Evolutionary conservation across 2,797 vertebrate species (phyloP).

Genomic region (Tauraco hartlaubi): DNA sequence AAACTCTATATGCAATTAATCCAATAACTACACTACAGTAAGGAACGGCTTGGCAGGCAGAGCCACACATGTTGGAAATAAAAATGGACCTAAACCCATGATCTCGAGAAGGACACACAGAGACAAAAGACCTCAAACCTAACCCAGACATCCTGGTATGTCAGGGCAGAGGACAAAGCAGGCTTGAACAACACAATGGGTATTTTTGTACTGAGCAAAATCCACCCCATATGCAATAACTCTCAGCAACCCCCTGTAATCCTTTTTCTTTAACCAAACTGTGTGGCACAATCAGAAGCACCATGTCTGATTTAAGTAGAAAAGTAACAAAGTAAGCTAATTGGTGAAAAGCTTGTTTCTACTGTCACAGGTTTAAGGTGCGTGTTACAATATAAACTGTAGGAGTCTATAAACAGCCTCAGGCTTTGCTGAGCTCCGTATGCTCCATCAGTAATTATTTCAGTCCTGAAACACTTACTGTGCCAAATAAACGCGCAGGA

Average conservation of each 20-base stretch:
- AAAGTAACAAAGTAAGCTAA: constrained; percentile 15
- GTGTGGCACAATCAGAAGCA: not conserved
- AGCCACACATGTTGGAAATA: not conserved
- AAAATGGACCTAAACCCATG: not conserved
- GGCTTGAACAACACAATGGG: not conserved
- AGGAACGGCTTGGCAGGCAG: not conserved
- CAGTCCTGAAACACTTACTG: not conserved
- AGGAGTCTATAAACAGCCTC: constrained; percentile 11
- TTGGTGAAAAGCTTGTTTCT: not conserved
- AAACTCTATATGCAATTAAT: not conserved
- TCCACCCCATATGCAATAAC: not conserved
- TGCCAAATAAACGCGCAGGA: not conserved
- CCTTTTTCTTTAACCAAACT: not conserved
- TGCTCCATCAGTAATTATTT: constrained; percentile 33
- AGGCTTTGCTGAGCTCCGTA: constrained; percentile 24
- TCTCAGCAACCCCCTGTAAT: not conserved
- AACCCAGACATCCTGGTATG: not conserved
- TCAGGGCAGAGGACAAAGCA: too few relatives aligned
- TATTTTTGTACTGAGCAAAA: not conserved
- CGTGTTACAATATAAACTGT: not conserved
- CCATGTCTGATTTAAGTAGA: not conserved
- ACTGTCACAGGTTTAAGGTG: not conserved
- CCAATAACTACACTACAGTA: not conserved
- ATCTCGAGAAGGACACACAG: not conserved
- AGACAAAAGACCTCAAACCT: not conserved